Conservation (phyloP, 2,888 invertebrate species). For the Torymus auratus region DNA sequence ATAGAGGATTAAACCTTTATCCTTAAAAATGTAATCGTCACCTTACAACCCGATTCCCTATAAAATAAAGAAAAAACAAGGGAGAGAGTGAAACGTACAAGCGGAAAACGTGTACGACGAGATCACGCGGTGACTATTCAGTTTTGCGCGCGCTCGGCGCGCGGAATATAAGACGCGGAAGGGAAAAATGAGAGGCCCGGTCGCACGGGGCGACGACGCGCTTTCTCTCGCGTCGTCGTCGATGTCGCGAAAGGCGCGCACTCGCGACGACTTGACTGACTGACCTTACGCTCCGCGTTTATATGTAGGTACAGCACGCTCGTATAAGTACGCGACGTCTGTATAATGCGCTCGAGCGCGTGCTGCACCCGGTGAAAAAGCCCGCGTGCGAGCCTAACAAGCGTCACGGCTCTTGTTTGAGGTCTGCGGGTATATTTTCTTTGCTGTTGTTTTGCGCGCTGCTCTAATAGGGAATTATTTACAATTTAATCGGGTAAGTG, state of each 20-base stretch:
- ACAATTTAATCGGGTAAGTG: too few relatives aligned
- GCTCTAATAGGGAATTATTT: too few relatives aligned
- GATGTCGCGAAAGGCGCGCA: slow-evolving; percentile 37
- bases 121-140: too few relatives aligned
- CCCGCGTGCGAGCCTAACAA: not conserved
- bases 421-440: not conserved
- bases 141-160: too few relatives aligned
- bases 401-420: slow-evolving; percentile 3
- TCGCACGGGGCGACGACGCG: not conserved
- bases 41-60: too few relatives aligned
- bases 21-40: too few relatives aligned
- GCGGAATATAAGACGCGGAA: slow-evolving; percentile 18
- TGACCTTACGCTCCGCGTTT: slow-evolving; percentile 22
- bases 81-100: too few relatives aligned
- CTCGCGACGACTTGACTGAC: slow-evolving; percentile 39
- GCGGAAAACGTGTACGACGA: too few relatives aligned
- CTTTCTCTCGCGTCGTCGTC: slow-evolving; percentile 9
- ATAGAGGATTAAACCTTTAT: too few relatives aligned
- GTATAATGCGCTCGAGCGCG: not conserved
- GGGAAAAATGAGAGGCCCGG: not conserved
- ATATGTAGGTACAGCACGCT: too few relatives aligned
- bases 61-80: too few relatives aligned
- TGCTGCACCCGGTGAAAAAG: not conserved
- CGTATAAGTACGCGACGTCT: slow-evolving; percentile 1
- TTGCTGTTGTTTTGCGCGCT: too few relatives aligned